Conservation (phyloP, 2,797 vertebrate genomes). For the Kryptolebias ocellatus region DNA sequence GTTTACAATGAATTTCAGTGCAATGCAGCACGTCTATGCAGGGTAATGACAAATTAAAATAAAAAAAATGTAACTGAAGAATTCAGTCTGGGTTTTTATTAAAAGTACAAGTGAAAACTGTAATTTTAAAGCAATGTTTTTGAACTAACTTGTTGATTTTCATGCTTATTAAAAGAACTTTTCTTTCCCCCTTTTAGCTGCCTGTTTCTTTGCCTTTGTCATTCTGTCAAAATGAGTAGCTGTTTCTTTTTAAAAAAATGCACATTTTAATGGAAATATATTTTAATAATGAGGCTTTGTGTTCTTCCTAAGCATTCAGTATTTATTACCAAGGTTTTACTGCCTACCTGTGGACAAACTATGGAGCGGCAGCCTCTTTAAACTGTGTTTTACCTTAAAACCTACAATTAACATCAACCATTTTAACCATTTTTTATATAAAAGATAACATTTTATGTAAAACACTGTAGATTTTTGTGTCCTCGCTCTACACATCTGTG, state of each 20-base stretch:
- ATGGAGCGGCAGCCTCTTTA: background rate
- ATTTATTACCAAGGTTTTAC: background rate
- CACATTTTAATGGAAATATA: too few relatives aligned
- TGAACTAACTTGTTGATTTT: slow-evolving; percentile 66
- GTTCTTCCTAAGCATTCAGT: background rate
- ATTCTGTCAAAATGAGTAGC: too few relatives aligned
- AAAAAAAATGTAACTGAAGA: slow-evolving; percentile 17
- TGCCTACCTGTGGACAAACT: slow-evolving; percentile 21
- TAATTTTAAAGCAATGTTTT: slow-evolving; percentile 55
- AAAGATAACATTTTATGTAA: background rate
- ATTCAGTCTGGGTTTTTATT: slow-evolving; percentile 55
- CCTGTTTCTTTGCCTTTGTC: background rate
- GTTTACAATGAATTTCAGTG: slow-evolving; percentile 43
- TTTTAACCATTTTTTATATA: too few relatives aligned
- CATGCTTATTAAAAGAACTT: slow-evolving; percentile 71
- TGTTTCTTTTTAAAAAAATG: too few relatives aligned
- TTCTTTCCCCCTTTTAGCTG: slow-evolving; percentile 47
- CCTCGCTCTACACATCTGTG: slow-evolving; percentile 54
- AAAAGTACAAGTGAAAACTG: slow-evolving; percentile 43
- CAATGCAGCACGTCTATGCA: slow-evolving; percentile 51
- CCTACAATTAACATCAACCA: too few relatives aligned
- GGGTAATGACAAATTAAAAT: slow-evolving; percentile 24
- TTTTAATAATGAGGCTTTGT: too few relatives aligned
- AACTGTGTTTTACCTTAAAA: too few relatives aligned
- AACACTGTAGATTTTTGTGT: background rate